A percentile compares a stretch with the other conserved stretches of the same genome.
phyloP scores from a whole-genome alignment of 1,140 invertebrate species.

The Macrocentrus cingulum region DNA sequence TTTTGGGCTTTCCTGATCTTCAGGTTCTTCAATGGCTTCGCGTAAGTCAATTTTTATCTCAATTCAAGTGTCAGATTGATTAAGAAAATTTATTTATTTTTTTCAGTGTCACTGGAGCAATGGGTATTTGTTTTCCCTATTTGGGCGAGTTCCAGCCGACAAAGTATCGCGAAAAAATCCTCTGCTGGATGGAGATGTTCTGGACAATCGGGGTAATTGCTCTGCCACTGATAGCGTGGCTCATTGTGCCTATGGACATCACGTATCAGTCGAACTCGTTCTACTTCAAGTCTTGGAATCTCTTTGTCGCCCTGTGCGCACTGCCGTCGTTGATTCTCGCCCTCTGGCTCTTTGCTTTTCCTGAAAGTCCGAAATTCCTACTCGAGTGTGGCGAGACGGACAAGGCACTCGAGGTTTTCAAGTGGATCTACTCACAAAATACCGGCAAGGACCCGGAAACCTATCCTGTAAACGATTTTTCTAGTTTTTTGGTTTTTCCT shows the following conservation, averaged over 20 bases:
- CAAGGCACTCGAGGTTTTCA: slow-evolving; percentile 69
- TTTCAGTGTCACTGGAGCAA: slow-evolving; percentile 71
- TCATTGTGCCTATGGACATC: slow-evolving; percentile 68
- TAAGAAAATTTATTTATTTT: slow-evolving; percentile 11
- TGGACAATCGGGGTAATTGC: slow-evolving; percentile 75
- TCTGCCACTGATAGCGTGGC: slow-evolving; percentile 71
- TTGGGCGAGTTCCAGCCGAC: slow-evolving; percentile 76
- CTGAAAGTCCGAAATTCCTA: slow-evolving; percentile 84
- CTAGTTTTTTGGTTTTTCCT: background rate
- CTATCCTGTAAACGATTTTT: slow-evolving; percentile 65
- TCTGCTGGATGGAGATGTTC: slow-evolving; percentile 81
- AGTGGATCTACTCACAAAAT: slow-evolving; percentile 70
- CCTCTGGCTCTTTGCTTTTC: slow-evolving; percentile 74
- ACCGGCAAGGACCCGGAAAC: slow-evolving; percentile 67
- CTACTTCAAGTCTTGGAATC: slow-evolving; percentile 74
- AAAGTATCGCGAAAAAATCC: slow-evolving; percentile 71
- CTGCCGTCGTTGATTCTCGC: slow-evolving; percentile 65
- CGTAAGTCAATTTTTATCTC: slow-evolving; percentile 64
- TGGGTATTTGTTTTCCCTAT: slow-evolving; percentile 77
- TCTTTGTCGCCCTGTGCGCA: slow-evolving; percentile 71
- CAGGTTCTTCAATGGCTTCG: slow-evolving; percentile 81
- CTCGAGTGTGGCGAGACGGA: slow-evolving; percentile 75
- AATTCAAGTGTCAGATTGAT: too few relatives aligned
- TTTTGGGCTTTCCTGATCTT: slow-evolving; percentile 76
- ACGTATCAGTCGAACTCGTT: slow-evolving; percentile 61